Base-by-base conservation (phyloP, 2,113 vertebrate species). In the Picathartes gymnocephalus region DNA sequence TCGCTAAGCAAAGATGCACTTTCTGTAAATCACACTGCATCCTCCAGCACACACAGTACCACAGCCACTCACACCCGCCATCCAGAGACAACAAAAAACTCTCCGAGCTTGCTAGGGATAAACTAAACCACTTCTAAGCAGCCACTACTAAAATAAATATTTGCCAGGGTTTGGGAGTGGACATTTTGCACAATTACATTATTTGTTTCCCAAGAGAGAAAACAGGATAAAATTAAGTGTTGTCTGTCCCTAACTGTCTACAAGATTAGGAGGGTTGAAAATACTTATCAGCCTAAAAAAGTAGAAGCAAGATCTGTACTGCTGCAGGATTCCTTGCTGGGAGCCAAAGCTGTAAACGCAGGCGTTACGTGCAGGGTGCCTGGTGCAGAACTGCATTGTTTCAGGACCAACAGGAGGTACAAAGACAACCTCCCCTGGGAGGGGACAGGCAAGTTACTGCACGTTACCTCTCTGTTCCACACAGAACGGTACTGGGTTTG, bases 261-360 rank as follows among this genome's bases (percentile, higher is more conserved):
- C 74, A 90, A 96, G 95, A 76, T 78, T 66, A 96, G 78, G 86
- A 96, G 83, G 65, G 77, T 96, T 97, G 94, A 97, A 98, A 98
- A 95, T 53, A 96, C 68, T 0, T 48, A 71, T 92, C 87, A 96
- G 95, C 89, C 92, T 74, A 92, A 97, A 97, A 98, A 93, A 97
- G 93, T 93, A 97, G 94, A 97, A 98, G 94, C 92, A 91, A 88
- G 92, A 93, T 94, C 94, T 87, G 64, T 81, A 89, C 88, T 94
- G 96, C 97, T 93, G 97, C 97, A 96, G 94, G 94, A 96, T 94
- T 97, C 56, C 79, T 96, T 94, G 91, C 93, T 77, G 86, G 92
- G 90, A 94, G 93, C 87, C 33, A 13, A 97, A 97, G 94, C 94
- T 93, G 51, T 86, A 97, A 98, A 97, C 4, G 40, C 94, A 94